phyloP scores from a whole-genome alignment of 2,888 invertebrate genomes.

The Pachydiplax longipennis region DNA sequence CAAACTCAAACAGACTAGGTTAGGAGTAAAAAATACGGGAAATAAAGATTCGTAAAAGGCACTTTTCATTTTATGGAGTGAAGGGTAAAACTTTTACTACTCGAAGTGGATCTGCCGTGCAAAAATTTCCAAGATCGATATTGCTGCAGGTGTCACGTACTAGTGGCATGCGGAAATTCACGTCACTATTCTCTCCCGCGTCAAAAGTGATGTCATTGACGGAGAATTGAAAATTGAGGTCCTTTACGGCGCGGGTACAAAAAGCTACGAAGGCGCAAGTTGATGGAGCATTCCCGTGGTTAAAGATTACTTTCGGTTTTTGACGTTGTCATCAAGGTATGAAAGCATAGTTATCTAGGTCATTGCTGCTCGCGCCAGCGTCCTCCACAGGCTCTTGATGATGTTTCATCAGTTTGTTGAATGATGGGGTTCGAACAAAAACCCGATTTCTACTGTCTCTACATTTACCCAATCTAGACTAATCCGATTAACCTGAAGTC shows the following conservation, averaged over 20 bases:
- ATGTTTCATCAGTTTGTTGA: too few species aligned
- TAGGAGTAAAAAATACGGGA: not conserved
- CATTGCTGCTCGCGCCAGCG: too few species aligned
- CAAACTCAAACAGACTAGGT: not conserved
- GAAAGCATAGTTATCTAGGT: too few species aligned
- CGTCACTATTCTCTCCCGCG: not conserved
- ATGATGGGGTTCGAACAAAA: too few species aligned
- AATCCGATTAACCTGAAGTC: too few species aligned
- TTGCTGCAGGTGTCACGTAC: not conserved
- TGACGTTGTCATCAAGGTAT: too few species aligned
- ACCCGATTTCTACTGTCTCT: too few species aligned
- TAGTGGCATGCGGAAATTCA: not conserved
- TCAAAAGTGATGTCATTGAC: not conserved
- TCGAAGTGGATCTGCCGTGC: not conserved
- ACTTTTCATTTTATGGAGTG: not conserved
- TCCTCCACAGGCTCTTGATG: too few species aligned
- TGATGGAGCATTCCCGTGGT: not conserved
- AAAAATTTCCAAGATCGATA: not conserved
- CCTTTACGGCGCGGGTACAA: not conserved
- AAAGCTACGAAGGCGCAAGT: not conserved
- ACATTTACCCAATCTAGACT: too few species aligned
- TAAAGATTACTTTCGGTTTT: not conserved
- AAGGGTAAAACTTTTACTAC: not conserved
- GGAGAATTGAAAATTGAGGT: not conserved
- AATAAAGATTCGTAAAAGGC: not conserved